A percentile compares a stretch with the other conserved stretches of the same genome.
Conservation (phyloP, 2,888 invertebrate species). For the Himalopsyche kuldschensis region DNA sequence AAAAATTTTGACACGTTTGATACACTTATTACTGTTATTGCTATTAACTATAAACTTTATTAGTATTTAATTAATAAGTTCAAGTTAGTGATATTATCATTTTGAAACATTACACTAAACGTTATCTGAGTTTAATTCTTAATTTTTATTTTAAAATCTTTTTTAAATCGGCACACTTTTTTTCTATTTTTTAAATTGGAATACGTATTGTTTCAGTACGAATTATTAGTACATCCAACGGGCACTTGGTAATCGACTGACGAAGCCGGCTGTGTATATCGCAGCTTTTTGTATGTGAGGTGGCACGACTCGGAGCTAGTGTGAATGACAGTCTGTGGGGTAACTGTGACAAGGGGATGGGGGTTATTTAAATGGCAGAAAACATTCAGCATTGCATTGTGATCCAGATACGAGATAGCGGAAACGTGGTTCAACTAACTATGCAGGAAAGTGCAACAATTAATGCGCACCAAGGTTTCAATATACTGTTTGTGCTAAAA, state of each 20-base stretch:
- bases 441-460: not conserved
- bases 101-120: no score
- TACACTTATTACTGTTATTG: no score
- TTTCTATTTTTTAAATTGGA: no score
- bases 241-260: not conserved
- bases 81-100: no score
- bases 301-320: not conserved
- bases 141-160: no score
- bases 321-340: not conserved
- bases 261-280: not conserved
- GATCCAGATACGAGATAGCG: slow-evolving; percentile 9
- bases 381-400: not conserved
- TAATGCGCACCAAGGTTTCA: no score
- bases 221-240: not conserved
- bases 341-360: not conserved
- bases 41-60: no score
- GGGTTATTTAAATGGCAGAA: not conserved
- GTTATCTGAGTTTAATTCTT: no score
- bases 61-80: no score
- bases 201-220: no score
- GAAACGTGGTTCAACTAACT: not conserved
- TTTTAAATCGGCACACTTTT: no score
- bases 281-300: not conserved
- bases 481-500: not conserved
- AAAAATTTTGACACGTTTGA: no score